These are phyloP conservation scores for Metellina segmentata DNA, from an alignment of 2,888 invertebrate species.

Conservation along the genomic window DNA sequence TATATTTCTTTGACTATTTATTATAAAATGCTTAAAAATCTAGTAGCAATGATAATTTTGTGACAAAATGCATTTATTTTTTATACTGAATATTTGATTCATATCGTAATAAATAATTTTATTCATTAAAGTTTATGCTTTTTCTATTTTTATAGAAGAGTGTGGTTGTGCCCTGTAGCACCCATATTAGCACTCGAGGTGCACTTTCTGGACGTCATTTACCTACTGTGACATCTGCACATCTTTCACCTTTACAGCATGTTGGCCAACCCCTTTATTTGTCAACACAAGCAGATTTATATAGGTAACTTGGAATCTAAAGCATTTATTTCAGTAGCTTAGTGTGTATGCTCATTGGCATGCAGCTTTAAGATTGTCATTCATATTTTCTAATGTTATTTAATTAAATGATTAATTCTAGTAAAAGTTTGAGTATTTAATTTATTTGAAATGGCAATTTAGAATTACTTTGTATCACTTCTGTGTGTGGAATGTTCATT, in stretches of 20 bases:
- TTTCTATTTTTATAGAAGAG: conserved; percentile 42
- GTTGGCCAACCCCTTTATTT: conserved; percentile 85
- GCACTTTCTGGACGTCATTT: conserved; percentile 66
- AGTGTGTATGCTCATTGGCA: not conserved
- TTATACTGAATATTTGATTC: not conserved
- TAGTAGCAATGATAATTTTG: too few species aligned
- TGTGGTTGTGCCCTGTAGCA: conserved; percentile 55
- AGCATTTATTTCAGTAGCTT: not conserved
- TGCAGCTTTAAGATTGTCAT: not conserved
- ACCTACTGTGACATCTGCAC: conserved; percentile 80
- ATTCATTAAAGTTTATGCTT: not conserved
- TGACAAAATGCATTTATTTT: too few species aligned
- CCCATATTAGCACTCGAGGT: conserved; percentile 52
- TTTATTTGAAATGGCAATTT: too few species aligned
- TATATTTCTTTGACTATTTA: too few species aligned
- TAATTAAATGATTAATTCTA: too few species aligned
- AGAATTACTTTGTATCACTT: too few species aligned
- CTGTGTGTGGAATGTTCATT: too few species aligned
- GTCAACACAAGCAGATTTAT: conserved; percentile 78
- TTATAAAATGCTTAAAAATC: too few species aligned
- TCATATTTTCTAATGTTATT: too few species aligned
- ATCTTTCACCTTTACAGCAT: conserved; percentile 83
- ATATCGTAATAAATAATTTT: not conserved
- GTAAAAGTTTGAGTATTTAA: too few species aligned
- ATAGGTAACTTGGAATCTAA: conserved; percentile 63